Conservation (phyloP, 2,888 invertebrate genomes). For the Lomographa bimaculata region DNA sequence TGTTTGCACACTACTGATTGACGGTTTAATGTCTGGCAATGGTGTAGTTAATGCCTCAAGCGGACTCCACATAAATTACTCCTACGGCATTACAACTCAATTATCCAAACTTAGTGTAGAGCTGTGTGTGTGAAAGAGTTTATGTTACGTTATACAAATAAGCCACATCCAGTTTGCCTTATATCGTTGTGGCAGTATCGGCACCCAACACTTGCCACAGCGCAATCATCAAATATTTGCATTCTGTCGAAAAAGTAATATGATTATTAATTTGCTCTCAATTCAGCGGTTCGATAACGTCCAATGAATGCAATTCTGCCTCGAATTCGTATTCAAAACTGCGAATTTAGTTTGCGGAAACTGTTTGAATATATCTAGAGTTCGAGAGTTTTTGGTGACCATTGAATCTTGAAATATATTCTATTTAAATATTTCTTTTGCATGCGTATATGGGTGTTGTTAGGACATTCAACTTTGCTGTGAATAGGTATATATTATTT, state of each 20-base stretch:
- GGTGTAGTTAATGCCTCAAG: no score
- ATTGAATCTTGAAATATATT: neutral
- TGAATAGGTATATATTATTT: no score
- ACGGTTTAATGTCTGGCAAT: no score
- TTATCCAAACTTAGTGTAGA: no score
- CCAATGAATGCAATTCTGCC: conserved; percentile 39
- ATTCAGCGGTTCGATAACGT: conserved; percentile 66
- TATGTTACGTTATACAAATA: no score
- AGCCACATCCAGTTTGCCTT: conserved; percentile 1
- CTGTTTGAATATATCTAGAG: conserved; percentile 18
- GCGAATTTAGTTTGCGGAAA: conserved; percentile 59
- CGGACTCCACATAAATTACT: no score
- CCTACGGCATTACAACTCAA: no score
- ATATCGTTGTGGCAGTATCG: conserved; percentile 41
- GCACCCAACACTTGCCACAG: conserved; percentile 60
- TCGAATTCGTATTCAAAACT: conserved; percentile 56
- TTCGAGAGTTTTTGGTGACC: conserved; percentile 10
- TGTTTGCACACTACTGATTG: no score
- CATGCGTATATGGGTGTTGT: no score
- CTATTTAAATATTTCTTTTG: neutral
- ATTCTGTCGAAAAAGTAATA: conserved; percentile 80
- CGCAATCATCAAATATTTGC: conserved; percentile 81
- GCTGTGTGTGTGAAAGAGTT: no score
- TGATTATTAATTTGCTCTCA: conserved; percentile 79
- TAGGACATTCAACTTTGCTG: no score